Percentiles rank a stretch among this genome's conserved stretches.
Evolutionary conservation across 2,797 vertebrate species (phyloP).

Genomic region (Cirrhinus mrigala): DNA sequence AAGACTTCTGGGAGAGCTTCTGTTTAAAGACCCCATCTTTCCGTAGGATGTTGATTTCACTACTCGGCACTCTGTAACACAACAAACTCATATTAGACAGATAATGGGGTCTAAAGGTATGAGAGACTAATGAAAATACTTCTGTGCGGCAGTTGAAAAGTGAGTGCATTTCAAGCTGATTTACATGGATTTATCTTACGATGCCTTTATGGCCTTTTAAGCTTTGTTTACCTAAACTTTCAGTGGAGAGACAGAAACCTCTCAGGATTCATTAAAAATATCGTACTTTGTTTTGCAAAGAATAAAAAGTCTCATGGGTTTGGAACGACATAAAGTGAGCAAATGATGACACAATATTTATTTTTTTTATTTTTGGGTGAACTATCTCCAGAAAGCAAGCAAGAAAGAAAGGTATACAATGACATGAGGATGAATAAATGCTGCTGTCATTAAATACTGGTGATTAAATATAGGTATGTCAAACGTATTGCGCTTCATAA

Average conservation of each 20-base stretch:
- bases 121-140: background rate
- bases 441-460: background rate
- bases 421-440: background rate
- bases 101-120: background rate
- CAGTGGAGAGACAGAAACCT: background rate
- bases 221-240: background rate
- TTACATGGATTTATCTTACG: too few relatives aligned
- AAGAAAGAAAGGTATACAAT: background rate
- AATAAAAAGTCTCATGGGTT: background rate
- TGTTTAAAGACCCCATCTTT: conserved; percentile 51
- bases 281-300: background rate
- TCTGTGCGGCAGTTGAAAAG: background rate
- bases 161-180: background rate
- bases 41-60: conserved; percentile 52
- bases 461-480: background rate
- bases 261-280: background rate
- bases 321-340: background rate
- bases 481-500: background rate
- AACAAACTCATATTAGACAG: conserved; percentile 10
- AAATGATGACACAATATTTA: background rate
- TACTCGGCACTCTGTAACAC: conserved; percentile 56
- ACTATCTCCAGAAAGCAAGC: background rate
- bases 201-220: too few relatives aligned
- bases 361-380: background rate
- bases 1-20: conserved; percentile 54